Evolutionary conservation across 2,797 vertebrate genomes (phyloP).

Genomic region (Squalus acanthias): DNA sequence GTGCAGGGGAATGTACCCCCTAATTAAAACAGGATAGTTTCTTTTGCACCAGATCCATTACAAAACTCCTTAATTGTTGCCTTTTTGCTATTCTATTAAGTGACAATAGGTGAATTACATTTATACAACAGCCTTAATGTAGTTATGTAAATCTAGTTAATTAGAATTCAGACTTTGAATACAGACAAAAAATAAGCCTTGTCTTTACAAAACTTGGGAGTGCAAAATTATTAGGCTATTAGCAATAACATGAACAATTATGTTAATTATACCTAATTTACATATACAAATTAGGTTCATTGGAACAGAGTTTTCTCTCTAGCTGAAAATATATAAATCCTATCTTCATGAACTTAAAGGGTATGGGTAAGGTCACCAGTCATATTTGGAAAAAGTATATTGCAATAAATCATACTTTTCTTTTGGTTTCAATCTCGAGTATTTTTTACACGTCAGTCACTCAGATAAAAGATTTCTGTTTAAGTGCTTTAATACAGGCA

Average conservation of each 20-base stretch:
- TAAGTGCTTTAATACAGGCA: neutral
- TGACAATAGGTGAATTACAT: neutral
- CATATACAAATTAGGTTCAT: neutral
- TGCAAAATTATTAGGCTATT: neutral
- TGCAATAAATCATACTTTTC: neutral
- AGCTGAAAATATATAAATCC: neutral
- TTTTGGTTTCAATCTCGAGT: neutral
- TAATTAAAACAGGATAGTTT: neutral
- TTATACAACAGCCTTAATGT: neutral
- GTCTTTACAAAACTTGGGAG: neutral
- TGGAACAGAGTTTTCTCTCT: neutral
- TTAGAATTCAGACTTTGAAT: conserved; percentile 28
- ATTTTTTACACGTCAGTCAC: neutral
- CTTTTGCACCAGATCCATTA: neutral
- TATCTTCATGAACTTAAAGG: neutral
- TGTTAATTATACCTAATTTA: neutral
- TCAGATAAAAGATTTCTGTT: neutral
- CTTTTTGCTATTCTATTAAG: neutral
- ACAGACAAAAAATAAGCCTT: neutral
- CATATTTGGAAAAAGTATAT: neutral
- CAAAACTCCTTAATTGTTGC: neutral
- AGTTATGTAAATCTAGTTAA: neutral
- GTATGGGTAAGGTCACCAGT: neutral
- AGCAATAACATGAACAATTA: conserved; percentile 13
- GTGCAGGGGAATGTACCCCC: neutral